Base-by-base conservation (phyloP, 2,888 invertebrate species). In the Meganola albula region DNA sequence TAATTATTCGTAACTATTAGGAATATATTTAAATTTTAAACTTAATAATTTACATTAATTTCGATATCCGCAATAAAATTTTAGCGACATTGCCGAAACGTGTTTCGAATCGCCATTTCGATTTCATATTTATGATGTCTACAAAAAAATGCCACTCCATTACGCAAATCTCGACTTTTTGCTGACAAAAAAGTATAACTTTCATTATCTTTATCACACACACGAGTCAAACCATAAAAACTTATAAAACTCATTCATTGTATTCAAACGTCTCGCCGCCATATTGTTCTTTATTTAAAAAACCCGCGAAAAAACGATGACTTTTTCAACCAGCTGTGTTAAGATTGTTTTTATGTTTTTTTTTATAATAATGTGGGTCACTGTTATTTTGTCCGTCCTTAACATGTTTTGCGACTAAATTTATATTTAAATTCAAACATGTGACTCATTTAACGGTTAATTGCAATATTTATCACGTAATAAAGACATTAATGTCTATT, bases 351-450 rank as follows among this genome's bases (percentile, higher is more conserved):
- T 39, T 32, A 21, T n/a, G 12, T 42, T 46, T 43, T 53, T 64
- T 63, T 64, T 59, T 57, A 37, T 37, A 57, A 66, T 62, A 28
- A 21, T 65, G 63, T 78, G 58, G 79, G 78, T 79, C 76, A 82
- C 62, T 66, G 61, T 67, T 71, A 69, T 65, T 69, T 38, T 51
- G 54, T 60, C 57, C 65, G 70, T 75, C 67, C 63, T 74, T 69
- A 61, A 59, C 61, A 6, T 16, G 16, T 16, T 63, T 62, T 38
- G 32, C 43, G 49, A 45, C 53, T 38, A 50, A n/a, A 55, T 63
- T 65, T 37, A 39, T 47, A 42, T 53, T 57, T 44, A 57, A 50
- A 69, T 74, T 63, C 48, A 62, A 63, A 63, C 63, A 36, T 47
- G 37, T 61, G 62, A 64, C 42, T 61, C 54, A 61, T 44, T 39